phyloP scores from a whole-genome alignment of 35 echinoderm and acorn worm species.

The Lytechinus variegatus region DNA sequence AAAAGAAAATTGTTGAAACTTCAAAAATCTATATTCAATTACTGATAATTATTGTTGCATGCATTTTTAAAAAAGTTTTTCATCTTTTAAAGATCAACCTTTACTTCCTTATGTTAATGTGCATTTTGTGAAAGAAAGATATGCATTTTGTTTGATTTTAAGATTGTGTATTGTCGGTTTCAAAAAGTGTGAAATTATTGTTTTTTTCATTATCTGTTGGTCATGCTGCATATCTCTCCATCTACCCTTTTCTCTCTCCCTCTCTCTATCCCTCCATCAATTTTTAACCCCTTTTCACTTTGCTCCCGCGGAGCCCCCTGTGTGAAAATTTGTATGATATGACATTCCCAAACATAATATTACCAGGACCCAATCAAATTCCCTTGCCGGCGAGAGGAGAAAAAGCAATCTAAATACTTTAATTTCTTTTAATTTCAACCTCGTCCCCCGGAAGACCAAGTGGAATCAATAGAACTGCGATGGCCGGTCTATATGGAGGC shows the following conservation, averaged over 20 bases:
- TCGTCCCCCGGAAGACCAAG: neutral
- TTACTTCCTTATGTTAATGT: too few relatives aligned
- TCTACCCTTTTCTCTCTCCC: neutral
- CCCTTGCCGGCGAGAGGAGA: neutral
- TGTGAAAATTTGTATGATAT: neutral
- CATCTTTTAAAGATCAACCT: too few relatives aligned
- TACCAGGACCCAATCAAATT: neutral
- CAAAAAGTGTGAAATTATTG: too few relatives aligned
- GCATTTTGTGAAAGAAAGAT: too few relatives aligned
- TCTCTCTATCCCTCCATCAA: neutral
- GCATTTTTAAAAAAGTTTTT: too few relatives aligned
- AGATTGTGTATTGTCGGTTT: too few relatives aligned
- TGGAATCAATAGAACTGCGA: slow-evolving; percentile 18
- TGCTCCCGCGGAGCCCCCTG: neutral
- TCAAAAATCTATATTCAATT: too few relatives aligned
- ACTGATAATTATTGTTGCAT: too few relatives aligned
- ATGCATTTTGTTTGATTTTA: too few relatives aligned
- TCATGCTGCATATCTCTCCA: neutral
- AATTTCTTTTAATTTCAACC: slow-evolving; percentile 6
- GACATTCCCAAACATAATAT: neutral
- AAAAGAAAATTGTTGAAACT: too few relatives aligned
- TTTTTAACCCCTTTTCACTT: neutral
- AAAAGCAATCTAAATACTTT: neutral
- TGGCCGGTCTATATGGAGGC: neutral
- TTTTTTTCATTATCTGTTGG: too few relatives aligned